These are phyloP conservation scores for Manis crassicaudata DNA, from an alignment of 2,797 vertebrate genomes.

Conservation along the genomic window DNA sequence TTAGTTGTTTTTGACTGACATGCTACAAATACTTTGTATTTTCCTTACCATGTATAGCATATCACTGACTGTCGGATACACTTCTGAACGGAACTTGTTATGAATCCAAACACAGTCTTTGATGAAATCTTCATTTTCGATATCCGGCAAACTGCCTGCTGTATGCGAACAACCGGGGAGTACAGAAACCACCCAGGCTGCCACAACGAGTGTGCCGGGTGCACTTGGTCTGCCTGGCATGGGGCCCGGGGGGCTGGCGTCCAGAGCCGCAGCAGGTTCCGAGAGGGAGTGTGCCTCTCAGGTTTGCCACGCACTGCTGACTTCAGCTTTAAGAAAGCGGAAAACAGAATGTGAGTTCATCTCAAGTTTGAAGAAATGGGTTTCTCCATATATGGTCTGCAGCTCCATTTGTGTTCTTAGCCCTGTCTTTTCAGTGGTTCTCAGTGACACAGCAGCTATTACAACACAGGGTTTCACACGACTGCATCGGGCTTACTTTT, in stretches of 20 bases:
- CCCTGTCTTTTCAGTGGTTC: background rate
- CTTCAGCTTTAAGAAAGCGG: conserved; percentile 16
- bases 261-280: background rate
- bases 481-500: background rate
- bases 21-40: background rate
- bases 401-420: conserved; percentile 51
- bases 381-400: conserved; percentile 75
- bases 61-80: conserved; percentile 67
- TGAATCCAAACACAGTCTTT: conserved; percentile 69
- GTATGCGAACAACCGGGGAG: background rate
- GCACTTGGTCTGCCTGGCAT: background rate
- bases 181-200: conserved; percentile 33
- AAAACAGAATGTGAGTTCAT: conserved; percentile 43
- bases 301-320: background rate
- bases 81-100: conserved; percentile 72
- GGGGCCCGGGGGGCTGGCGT: background rate
- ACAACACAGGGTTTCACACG: background rate
- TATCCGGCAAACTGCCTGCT: conserved; percentile 54
- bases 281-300: background rate
- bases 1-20: background rate
- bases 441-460: conserved; percentile 48
- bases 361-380: conserved; percentile 16
- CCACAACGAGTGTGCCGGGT: background rate
- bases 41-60: conserved; percentile 82
- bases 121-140: conserved; percentile 73